Conservation (phyloP, 2,888 invertebrate genomes). For the Laothoe populi region DNA sequence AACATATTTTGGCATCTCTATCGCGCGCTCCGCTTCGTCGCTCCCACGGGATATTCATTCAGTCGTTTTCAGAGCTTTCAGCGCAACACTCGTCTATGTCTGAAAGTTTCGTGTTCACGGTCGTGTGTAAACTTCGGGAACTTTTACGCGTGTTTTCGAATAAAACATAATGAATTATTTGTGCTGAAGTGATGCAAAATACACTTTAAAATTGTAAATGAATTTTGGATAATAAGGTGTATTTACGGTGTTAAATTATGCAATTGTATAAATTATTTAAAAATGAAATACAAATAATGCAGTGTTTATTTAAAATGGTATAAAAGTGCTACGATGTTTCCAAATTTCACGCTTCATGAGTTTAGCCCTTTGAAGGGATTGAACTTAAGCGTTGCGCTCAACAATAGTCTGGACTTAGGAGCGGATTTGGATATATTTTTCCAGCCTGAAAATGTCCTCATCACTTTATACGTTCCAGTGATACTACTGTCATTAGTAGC, state of each 20-base stretch:
- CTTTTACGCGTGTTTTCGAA: neutral
- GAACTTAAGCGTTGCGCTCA: constrained; percentile 41
- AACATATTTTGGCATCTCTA: constrained; percentile 3
- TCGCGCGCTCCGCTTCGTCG: constrained; percentile 28
- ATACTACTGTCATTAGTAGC: constrained; percentile 86
- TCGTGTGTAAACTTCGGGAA: neutral
- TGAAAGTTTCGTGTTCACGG: constrained; percentile 36
- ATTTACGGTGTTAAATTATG: no score
- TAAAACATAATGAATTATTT: neutral
- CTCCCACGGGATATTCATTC: constrained; percentile 42
- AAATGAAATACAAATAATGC: neutral
- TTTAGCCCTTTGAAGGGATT: constrained; percentile 35
- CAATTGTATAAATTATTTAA: neutral
- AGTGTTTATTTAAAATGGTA: neutral
- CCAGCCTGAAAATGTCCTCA: constrained; percentile 79
- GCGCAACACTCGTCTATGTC: constrained; percentile 40
- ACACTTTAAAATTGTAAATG: neutral
- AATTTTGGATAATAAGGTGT: neutral
- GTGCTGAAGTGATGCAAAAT: neutral
- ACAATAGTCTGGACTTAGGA: constrained; percentile 56
- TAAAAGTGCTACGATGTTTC: constrained; percentile 29
- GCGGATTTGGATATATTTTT: constrained; percentile 70
- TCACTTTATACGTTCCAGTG: constrained; percentile 86
- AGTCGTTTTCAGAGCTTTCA: constrained; percentile 48
- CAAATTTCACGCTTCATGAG: constrained; percentile 38